These are phyloP conservation scores for Stegodyphus dumicola DNA, from an alignment of 1,140 invertebrate species.

Conservation along the genomic window DNA sequence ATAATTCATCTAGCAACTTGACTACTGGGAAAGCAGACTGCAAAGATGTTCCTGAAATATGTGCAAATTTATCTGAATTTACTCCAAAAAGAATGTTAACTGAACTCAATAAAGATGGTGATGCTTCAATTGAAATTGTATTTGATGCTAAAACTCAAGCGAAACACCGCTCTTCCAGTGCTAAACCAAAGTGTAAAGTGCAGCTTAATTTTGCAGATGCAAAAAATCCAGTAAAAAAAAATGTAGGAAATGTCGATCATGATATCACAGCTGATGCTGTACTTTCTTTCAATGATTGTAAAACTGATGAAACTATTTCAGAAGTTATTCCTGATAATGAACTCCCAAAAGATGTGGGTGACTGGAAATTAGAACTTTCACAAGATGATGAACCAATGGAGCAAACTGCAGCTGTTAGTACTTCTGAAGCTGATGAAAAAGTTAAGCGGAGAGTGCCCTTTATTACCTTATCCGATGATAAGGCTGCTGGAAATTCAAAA, in stretches of 20 bases:
- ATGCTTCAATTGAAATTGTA: background rate
- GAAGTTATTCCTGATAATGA: background rate
- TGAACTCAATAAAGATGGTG: background rate
- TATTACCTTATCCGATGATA: background rate
- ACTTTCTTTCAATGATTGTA: slow-evolving; percentile 12
- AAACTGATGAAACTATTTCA: background rate
- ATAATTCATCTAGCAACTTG: background rate
- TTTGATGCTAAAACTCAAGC: background rate
- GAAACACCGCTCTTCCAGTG: background rate
- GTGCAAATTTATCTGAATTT: background rate
- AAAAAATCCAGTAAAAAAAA: background rate
- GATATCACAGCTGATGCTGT: slow-evolving; percentile 12
- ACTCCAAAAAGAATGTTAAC: background rate
- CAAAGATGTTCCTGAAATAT: background rate
- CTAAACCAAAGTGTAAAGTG: background rate
- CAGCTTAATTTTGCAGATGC: background rate
- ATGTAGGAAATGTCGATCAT: background rate
- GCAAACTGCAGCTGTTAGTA: too few relatives aligned
- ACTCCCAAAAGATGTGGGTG: background rate
- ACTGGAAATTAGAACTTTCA: slow-evolving; percentile 51
- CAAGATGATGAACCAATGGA: slow-evolving; percentile 46
- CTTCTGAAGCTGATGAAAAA: background rate
- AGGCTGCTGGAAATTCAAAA: too few relatives aligned
- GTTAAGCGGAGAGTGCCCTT: slow-evolving; percentile 11
- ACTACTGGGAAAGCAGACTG: background rate